Evolutionary conservation across 2,113 vertebrate species (phyloP).

Genomic region (Xiphias gladius): DNA sequence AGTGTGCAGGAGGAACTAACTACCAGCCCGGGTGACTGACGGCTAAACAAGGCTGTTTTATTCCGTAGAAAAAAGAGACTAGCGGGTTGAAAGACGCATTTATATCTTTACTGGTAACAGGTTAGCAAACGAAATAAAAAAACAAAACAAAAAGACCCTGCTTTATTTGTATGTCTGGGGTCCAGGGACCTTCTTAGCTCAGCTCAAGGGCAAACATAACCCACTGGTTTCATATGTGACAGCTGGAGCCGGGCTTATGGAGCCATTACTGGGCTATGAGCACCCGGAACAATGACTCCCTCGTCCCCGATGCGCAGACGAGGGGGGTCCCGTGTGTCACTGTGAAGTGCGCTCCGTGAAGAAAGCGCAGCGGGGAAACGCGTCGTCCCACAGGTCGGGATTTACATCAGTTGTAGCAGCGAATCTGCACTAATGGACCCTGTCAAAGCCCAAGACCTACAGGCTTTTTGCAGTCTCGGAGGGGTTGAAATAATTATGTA

Average conservation of each 20-base stretch:
- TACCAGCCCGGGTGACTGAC: not conserved
- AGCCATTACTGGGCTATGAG: not conserved
- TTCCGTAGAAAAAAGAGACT: not conserved
- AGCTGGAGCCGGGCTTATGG: conserved; percentile 1
- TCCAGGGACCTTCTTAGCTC: not conserved
- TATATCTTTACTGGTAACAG: not conserved
- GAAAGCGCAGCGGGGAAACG: too few relatives aligned
- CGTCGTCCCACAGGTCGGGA: not conserved
- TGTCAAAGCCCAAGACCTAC: not conserved
- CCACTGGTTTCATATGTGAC: not conserved
- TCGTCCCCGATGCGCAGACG: not conserved
- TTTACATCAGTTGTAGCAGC: too few relatives aligned
- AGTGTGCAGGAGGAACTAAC: conserved; percentile 4
- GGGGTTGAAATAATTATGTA: not conserved
- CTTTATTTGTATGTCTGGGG: not conserved
- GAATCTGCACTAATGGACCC: accelerated
- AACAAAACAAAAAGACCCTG: not conserved
- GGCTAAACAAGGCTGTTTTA: conserved; percentile 29
- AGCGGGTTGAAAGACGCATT: accelerated
- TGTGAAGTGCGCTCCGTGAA: not conserved
- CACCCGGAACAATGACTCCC: not conserved
- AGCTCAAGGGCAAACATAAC: conserved; percentile 41
- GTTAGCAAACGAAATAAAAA: not conserved
- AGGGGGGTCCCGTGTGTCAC: not conserved
- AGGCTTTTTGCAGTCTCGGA: not conserved